These are phyloP conservation scores for Holacanthella duospinosa DNA, from an alignment of 2,888 invertebrate species.

Conservation along the genomic window DNA sequence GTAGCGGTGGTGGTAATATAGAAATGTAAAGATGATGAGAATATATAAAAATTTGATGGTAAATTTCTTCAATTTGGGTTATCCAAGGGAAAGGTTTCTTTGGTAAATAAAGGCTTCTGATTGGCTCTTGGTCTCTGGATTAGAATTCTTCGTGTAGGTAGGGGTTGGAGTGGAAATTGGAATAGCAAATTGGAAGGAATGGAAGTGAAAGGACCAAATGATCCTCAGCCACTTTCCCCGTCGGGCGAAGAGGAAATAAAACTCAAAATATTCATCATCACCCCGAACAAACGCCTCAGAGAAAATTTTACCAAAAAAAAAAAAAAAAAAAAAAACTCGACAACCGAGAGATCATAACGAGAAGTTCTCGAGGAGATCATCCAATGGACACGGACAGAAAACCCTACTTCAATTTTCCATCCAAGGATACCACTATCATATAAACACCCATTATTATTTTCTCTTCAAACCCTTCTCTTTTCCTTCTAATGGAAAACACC, in stretches of 20 bases:
- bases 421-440: neutral
- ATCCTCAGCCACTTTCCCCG: neutral
- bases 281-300: neutral
- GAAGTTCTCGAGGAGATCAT: too few relatives aligned
- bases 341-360: too few relatives aligned
- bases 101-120: neutral
- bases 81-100: neutral
- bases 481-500: too few relatives aligned
- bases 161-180: neutral
- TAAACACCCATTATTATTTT: neutral
- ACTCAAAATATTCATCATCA: conserved; percentile 11
- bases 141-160: neutral
- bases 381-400: too few relatives aligned
- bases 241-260: conserved; percentile 7
- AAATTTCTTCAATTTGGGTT: too few relatives aligned
- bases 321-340: too few relatives aligned
- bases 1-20: too few relatives aligned
- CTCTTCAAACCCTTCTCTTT: neutral
- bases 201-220: conserved; percentile 4
- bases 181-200: neutral
- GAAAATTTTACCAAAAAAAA: neutral
- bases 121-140: neutral
- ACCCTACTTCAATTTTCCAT: neutral
- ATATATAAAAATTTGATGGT: neutral
- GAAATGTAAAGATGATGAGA: neutral